Evolutionary conservation across 2,888 invertebrate genomes (phyloP), one percentile per base, ranked within the genome.

Genomic region (Azorinus chamasolen): DNA sequence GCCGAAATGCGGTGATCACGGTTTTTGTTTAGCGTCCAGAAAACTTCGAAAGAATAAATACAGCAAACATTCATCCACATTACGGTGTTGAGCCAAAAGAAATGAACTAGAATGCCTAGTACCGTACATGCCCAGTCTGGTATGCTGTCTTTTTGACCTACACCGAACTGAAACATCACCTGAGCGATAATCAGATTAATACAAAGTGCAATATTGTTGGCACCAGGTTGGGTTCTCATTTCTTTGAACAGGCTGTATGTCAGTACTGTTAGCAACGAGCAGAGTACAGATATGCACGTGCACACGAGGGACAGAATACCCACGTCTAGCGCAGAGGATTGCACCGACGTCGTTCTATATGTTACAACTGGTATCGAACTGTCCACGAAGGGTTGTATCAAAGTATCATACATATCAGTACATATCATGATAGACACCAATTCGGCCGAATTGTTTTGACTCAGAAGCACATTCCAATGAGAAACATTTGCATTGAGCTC

Each of bases 1-100:
- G 32, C 4, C 32, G 32, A 32, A 6, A 6, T 32, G 5, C 10
- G 4, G 32, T 32, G 4, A n/a, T 25, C 39, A 12, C 48, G 22
- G 3, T 37, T 53, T n/a, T 22, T 39, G n/a, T 18, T 14, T 22
- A 63, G 20, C 24, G 24, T 43, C 1, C n/a, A 32, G 41, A 79
- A 75, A 14, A 70, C 61, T 22, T 37, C 51, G 14, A 71, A 59
- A 71, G 74, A 74, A 39, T 79, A 74, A 20, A 51, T 54, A 39
- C 48, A 69, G 22, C 79, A 79, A 14, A 79, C 72, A 45, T 75
- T 79, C 75, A 72, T 75, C 58, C 72, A 70, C 27, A 74, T 63
- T 16, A 79, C 32, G 2, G 71, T 74, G 18, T 45, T 39, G 14
- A 79, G 41, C 79, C 79, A 79, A 27, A 61, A 68, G 53, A 75